Evolutionary conservation across 2,797 vertebrate species (phyloP).

Genomic region (Astyanax mexicanus): DNA sequence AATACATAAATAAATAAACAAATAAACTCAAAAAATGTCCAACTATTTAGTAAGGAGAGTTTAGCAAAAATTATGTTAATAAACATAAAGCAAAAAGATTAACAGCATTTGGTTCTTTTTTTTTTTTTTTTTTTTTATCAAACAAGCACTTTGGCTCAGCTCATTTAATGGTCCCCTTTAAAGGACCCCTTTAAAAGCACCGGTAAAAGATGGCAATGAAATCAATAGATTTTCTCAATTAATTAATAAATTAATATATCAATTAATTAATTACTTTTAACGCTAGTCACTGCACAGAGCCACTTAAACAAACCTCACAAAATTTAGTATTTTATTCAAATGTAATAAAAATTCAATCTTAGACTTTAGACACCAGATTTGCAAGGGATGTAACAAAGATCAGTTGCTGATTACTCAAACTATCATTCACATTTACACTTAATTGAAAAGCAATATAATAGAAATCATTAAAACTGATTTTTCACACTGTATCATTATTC

Average conservation of each 20-base stretch:
- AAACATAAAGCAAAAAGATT: neutral
- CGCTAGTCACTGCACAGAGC: neutral
- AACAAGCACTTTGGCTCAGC: neutral
- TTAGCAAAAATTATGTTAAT: too few species aligned
- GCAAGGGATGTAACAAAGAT: neutral
- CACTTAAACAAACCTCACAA: neutral
- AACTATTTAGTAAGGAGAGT: too few species aligned
- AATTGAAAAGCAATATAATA: too few species aligned
- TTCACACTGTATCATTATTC: too few species aligned
- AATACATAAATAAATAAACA: neutral
- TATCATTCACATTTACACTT: too few species aligned
- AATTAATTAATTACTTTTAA: too few species aligned
- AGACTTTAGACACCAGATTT: too few species aligned
- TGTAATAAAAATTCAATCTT: neutral
- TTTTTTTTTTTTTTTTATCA: too few species aligned
- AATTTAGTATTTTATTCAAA: neutral
- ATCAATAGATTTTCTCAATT: neutral
- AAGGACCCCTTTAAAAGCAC: neutral
- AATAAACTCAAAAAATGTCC: too few species aligned
- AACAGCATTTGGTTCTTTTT: neutral
- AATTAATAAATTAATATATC: too few species aligned
- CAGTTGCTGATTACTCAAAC: too few species aligned
- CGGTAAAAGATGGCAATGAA: neutral
- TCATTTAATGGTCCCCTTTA: neutral
- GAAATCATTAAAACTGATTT: too few species aligned